Evolutionary conservation across 2,113 vertebrate species (phyloP).

Genomic region (Grallaria varia): DNA sequence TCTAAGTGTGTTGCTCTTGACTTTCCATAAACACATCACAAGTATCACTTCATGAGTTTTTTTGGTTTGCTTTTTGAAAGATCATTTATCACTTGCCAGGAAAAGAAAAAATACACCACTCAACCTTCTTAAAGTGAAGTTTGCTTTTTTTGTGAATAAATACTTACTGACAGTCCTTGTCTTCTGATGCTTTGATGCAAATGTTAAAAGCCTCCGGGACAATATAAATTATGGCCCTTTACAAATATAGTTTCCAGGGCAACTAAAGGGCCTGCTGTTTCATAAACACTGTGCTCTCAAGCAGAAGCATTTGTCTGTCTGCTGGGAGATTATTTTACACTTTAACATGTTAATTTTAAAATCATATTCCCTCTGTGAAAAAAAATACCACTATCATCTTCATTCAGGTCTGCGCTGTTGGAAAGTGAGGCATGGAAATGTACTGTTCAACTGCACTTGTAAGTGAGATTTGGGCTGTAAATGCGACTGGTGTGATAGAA

Average conservation of each 20-base stretch:
- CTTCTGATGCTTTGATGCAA: slow-evolving; percentile 1
- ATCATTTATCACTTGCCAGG: neutral
- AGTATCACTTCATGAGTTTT: neutral
- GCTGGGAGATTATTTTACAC: neutral
- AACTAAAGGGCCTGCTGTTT: slow-evolving; percentile 22
- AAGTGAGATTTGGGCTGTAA: neutral
- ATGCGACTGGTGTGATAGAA: neutral
- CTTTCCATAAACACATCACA: neutral
- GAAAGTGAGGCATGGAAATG: neutral
- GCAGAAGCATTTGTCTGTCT: neutral
- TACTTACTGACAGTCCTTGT: neutral
- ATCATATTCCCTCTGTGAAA: neutral
- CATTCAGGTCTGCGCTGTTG: neutral
- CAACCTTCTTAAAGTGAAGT: neutral
- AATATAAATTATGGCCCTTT: slow-evolving; percentile 18
- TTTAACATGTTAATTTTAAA: neutral
- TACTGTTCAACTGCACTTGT: neutral
- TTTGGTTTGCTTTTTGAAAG: neutral
- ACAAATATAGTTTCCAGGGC: slow-evolving; percentile 35
- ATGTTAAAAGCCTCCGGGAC: slow-evolving; percentile 3
- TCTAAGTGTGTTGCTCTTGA: neutral
- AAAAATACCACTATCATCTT: neutral
- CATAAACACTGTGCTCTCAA: neutral
- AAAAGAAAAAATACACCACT: neutral
- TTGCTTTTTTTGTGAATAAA: neutral